phyloP scores from a whole-genome alignment of 2,888 invertebrate genomes.

The Troglohyphantes excavatus region DNA sequence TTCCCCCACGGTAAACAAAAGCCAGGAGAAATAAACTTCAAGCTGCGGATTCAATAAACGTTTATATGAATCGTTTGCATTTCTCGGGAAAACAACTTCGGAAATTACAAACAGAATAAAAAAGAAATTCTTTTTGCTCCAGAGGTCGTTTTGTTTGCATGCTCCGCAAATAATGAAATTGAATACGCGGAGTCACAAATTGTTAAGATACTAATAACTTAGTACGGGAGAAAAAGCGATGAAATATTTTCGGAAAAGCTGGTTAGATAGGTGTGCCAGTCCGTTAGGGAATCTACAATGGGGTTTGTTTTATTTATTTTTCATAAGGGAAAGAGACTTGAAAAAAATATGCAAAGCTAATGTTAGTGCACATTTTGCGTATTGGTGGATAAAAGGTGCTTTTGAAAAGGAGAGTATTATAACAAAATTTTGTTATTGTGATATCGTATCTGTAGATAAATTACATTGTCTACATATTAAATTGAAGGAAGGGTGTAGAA shows the following conservation, averaged over 20 bases:
- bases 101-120: slow-evolving; percentile 24
- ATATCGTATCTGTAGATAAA: neutral
- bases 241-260: slow-evolving; percentile 24
- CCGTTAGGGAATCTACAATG: neutral
- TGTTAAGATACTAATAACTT: slow-evolving; percentile 33
- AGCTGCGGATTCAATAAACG: slow-evolving; percentile 41
- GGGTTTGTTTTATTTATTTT: neutral
- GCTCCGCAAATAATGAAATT: slow-evolving; percentile 48
- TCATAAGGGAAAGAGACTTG: neutral
- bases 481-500: neutral
- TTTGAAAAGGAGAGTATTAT: neutral
- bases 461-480: neutral
- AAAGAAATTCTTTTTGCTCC: slow-evolving; percentile 18
- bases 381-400: neutral
- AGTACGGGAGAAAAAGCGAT: slow-evolving; percentile 33
- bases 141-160: slow-evolving; percentile 46
- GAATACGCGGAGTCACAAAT: slow-evolving; percentile 32
- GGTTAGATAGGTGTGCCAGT: neutral
- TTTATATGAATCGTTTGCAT: slow-evolving; percentile 42
- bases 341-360: neutral
- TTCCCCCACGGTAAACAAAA: slow-evolving; percentile 72
- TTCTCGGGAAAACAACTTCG: slow-evolving; percentile 34
- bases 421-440: neutral
- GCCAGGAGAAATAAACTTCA: slow-evolving; percentile 28
- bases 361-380: neutral